Conservation (phyloP, 2,888 invertebrate species). For the Gari tellinella region DNA sequence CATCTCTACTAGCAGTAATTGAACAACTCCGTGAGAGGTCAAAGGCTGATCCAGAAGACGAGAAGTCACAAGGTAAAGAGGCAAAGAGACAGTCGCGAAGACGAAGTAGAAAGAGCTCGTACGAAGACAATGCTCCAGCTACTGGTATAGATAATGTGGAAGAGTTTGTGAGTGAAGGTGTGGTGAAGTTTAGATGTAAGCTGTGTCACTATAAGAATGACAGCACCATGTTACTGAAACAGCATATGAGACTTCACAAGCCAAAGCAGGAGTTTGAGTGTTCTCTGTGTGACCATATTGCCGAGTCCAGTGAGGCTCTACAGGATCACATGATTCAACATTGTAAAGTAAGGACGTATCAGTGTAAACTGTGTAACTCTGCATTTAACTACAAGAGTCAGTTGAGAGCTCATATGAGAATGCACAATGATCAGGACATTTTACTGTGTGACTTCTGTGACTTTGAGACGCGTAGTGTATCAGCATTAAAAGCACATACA, state of each 20-base stretch:
- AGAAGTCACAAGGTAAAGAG: conserved; percentile 23
- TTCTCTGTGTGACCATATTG: conserved; percentile 80
- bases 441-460: conserved; percentile 78
- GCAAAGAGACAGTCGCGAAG: conserved; percentile 56
- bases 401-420: conserved; percentile 82
- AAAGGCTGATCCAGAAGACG: conserved; percentile 66
- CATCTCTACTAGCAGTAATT: conserved; percentile 83
- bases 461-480: conserved; percentile 75
- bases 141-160: conserved; percentile 77
- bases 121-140: conserved; percentile 62
- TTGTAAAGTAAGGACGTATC: conserved; percentile 81
- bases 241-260: conserved; percentile 82
- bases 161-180: conserved; percentile 66
- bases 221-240: conserved; percentile 70
- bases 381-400: conserved; percentile 83
- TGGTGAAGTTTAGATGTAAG: conserved; percentile 77
- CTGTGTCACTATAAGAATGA: conserved; percentile 81
- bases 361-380: conserved; percentile 80
- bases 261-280: conserved; percentile 82
- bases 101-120: conserved; percentile 57
- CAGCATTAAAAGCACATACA: conserved; percentile 64
- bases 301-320: conserved; percentile 76
- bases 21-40: conserved; percentile 81
- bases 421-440: conserved; percentile 78
- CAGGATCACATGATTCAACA: conserved; percentile 83